Evolutionary conservation across 1,140 invertebrate species (phyloP), one percentile per base, ranked within the genome.

Genomic region (Conopomorpha cramerella): DNA sequence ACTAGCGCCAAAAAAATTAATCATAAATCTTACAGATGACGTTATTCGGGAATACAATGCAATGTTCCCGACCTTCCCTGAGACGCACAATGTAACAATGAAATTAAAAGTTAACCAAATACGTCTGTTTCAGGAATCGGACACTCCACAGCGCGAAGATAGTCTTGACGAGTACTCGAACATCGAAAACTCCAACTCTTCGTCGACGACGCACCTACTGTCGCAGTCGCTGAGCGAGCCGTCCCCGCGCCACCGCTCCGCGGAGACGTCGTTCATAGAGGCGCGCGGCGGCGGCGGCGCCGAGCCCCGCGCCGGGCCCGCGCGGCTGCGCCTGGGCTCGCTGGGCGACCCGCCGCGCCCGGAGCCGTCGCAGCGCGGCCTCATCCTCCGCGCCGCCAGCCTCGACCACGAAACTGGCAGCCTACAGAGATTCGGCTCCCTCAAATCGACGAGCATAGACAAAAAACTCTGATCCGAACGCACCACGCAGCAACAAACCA

Each of bases 331-430:
- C 2, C 42, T 39, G 8, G 41, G 45, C 27, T 39, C 37, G 7
- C 43, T 31, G 14, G 7, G 29, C 31, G 23, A 16, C 23, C 23
- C 36, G 2, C 30, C 38, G 1, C 34, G 40, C 10, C 26, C 46
- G 10, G n/a, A n/a, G n/a, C 50, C 56, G 4, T 59, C 62, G n/a
- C 70, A 67, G 0, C 38, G 70, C 35, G 70, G 76, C 0, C 45
- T 78, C 34, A 73, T 78, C 8, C 53, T 77, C 0, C 60, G 73
- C 16, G 76, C 76, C 0, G 63, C 76, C 2, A 77, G 73, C 34
- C 49, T 78, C 11, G 76, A 78, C 34, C 55, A 71, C 1, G 72
- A 55, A 13, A 53, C 49, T 14, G 1, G 36, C 55, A 12, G 36
- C 44, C 16, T 16, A 36, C 30, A 29, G 29, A 43, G 57, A 16